Evolutionary conservation across 1,140 invertebrate species (phyloP).

Genomic region (Temnothorax curvispinosus): DNA sequence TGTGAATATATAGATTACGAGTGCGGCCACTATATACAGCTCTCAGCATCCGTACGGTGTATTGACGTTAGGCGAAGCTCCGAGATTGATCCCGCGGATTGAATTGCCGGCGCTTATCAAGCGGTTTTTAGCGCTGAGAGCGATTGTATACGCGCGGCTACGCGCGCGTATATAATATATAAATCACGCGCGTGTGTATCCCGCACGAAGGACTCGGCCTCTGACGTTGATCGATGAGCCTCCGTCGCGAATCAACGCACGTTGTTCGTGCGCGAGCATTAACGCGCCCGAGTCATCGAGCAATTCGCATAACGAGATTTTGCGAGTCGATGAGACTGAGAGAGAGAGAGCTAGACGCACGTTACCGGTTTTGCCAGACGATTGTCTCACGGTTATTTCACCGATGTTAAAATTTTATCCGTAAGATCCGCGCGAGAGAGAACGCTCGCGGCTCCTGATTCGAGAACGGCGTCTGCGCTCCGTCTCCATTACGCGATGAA

Average conservation of each 20-base stretch:
- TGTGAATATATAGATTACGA: background rate
- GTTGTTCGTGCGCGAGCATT: constrained; percentile 51
- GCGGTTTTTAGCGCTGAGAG: constrained; percentile 9
- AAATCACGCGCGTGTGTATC: constrained; percentile 52
- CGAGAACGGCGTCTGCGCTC: background rate
- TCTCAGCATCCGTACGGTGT: background rate
- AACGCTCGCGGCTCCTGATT: background rate
- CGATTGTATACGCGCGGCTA: background rate
- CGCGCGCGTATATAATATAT: constrained; percentile 20
- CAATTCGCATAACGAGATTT: constrained; percentile 64
- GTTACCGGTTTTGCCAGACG: background rate
- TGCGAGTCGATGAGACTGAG: constrained; percentile 9
- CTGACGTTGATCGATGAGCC: constrained; percentile 68
- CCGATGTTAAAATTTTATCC: background rate
- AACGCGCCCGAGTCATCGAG: constrained; percentile 63
- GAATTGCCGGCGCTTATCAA: constrained; percentile 27
- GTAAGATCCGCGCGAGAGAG: background rate
- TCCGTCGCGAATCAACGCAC: constrained; percentile 33
- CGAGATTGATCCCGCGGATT: constrained; percentile 29
- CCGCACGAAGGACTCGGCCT: constrained; percentile 39
- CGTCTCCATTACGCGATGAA: background rate
- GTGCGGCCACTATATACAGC: background rate
- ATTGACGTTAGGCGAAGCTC: background rate
- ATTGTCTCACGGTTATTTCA: background rate
- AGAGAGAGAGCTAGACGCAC: background rate